Evolutionary conservation across 2,113 vertebrate genomes (phyloP).

Genomic region (Machaerirhynchus nigripectus): DNA sequence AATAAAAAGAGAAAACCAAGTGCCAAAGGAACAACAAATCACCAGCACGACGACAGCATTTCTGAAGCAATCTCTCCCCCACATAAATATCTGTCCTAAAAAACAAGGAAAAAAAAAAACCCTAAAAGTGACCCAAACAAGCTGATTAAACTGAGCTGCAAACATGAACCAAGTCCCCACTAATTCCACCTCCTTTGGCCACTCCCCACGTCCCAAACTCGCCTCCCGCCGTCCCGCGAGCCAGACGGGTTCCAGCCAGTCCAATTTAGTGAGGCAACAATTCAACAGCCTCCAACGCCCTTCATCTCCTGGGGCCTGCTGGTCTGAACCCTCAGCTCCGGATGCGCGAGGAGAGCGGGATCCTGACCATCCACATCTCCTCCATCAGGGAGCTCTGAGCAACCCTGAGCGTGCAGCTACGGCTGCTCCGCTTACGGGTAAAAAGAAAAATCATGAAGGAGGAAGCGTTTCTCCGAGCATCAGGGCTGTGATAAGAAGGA

Average conservation of each 20-base stretch:
- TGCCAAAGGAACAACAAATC: background rate
- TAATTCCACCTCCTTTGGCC: background rate
- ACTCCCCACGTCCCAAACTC: background rate
- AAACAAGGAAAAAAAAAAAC: background rate
- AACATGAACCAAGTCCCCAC: background rate
- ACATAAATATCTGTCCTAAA: background rate
- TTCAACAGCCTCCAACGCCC: slow-evolving; percentile 18
- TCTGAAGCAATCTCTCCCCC: background rate
- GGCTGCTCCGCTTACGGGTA: accelerated
- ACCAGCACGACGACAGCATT: background rate
- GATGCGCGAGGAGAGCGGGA: accelerated
- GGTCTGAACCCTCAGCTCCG: background rate
- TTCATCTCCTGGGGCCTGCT: background rate
- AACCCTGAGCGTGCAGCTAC: accelerated
- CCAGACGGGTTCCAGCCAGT: background rate
- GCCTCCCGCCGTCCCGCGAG: accelerated
- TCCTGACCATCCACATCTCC: background rate
- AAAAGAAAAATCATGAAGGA: background rate
- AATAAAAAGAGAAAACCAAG: background rate
- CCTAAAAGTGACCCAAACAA: background rate
- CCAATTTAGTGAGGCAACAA: slow-evolving; percentile 37
- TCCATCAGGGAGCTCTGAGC: background rate
- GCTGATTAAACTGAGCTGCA: background rate
- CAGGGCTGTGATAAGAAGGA: background rate
- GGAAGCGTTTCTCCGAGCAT: background rate